These are phyloP conservation scores for Cepphus grylle DNA, from an alignment of 2,113 vertebrate genomes.

Conservation along the genomic window DNA sequence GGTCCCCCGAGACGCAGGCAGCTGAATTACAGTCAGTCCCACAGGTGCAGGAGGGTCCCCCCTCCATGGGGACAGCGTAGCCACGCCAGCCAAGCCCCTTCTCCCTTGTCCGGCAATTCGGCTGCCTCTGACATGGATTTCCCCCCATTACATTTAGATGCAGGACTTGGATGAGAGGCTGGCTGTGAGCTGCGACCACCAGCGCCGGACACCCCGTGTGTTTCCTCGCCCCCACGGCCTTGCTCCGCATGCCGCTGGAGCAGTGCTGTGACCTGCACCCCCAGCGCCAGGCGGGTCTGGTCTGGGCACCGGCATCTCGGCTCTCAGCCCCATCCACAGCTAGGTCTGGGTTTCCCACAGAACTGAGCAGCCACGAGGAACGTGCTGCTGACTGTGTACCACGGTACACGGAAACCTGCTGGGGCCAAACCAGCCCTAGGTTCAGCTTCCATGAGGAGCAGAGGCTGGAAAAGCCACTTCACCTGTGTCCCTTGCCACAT, in stretches of 20 bases:
- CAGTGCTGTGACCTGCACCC: neutral
- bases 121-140: neutral
- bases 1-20: neutral
- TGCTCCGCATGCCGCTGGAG: neutral
- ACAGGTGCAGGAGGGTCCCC: neutral
- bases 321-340: neutral
- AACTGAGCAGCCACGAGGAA: neutral
- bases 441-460: neutral
- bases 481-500: fast-evolving
- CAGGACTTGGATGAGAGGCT: neutral
- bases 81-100: neutral
- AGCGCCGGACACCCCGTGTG: fast-evolving
- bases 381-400: too few relatives aligned
- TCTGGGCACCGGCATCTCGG: neutral
- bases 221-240: neutral
- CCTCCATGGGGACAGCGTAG: neutral
- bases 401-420: neutral
- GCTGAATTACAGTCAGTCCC: neutral
- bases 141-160: fast-evolving
- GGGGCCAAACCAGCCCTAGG: neutral
- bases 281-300: fast-evolving
- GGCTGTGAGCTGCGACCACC: neutral
- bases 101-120: fast-evolving
- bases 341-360: neutral
- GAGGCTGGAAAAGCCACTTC: neutral